Evolutionary conservation across 2,888 invertebrate genomes (phyloP).

Genomic region (Zeuzera pyrina): DNA sequence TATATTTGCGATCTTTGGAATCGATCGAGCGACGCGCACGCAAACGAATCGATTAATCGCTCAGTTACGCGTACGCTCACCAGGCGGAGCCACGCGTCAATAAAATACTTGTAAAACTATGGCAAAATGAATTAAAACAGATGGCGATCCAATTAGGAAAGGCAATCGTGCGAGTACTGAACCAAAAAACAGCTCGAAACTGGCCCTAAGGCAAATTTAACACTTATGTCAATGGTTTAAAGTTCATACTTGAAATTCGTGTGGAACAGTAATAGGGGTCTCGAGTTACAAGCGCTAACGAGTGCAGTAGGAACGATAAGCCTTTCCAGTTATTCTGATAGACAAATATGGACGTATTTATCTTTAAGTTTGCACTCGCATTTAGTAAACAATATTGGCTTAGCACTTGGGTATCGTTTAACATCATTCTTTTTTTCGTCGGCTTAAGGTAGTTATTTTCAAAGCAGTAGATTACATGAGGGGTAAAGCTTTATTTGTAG

Average conservation of each 20-base stretch:
- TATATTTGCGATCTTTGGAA: conserved; percentile 26
- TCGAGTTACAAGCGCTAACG: conserved; percentile 63
- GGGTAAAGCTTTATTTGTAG: too few relatives aligned
- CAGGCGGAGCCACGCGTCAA: conserved; percentile 69
- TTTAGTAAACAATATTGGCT: too few relatives aligned
- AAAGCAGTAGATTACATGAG: too few relatives aligned
- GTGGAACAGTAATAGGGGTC: conserved; percentile 49
- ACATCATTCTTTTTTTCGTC: too few relatives aligned
- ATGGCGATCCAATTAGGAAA: conserved; percentile 70
- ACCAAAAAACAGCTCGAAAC: conserved; percentile 31
- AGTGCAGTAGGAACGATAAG: conserved; percentile 57
- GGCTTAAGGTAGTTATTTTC: too few relatives aligned
- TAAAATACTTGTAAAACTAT: conserved; percentile 73
- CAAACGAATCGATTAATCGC: conserved; percentile 69
- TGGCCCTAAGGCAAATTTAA: conserved; percentile 27
- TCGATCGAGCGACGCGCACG: conserved; percentile 54
- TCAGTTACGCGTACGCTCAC: conserved; percentile 52
- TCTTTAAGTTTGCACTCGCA: conserved; percentile 57
- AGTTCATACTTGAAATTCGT: conserved; percentile 29
- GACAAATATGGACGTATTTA: conserved; percentile 71
- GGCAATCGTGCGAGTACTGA: conserved; percentile 67
- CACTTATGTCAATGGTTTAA: conserved; percentile 17
- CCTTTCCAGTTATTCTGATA: conserved; percentile 61
- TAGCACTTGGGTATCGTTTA: too few relatives aligned
- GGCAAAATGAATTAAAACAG: conserved; percentile 72